phyloP scores from a whole-genome alignment of 2,113 vertebrate genomes.

The Centropristis striata region DNA sequence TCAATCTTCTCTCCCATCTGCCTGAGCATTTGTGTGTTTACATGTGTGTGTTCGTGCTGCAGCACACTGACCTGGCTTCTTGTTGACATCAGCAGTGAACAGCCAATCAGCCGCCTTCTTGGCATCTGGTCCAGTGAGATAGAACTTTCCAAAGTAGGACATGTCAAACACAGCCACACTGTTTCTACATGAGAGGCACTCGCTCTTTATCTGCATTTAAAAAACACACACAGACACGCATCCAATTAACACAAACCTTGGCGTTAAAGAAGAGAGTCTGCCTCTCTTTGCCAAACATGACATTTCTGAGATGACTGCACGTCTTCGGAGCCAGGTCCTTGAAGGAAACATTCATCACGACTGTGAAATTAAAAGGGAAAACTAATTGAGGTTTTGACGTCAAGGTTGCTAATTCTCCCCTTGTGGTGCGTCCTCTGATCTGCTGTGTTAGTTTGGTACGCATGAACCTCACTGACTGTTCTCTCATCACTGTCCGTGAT shows the following conservation, averaged over 20 bases:
- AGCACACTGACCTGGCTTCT: constrained; percentile 88
- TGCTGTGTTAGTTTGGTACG: not conserved
- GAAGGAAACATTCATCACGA: constrained; percentile 14
- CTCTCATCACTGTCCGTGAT: not conserved
- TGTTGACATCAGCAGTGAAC: constrained; percentile 93
- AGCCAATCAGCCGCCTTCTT: constrained; percentile 94
- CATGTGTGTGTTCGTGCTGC: constrained; percentile 6
- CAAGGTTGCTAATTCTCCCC: not conserved
- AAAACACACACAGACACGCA: constrained; percentile 13
- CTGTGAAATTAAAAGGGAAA: constrained; percentile 1
- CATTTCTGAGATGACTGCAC: constrained; percentile 12
- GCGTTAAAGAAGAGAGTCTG: not conserved
- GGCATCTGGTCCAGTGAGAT: constrained; percentile 93
- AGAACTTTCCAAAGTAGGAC: constrained; percentile 99
- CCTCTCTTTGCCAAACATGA: constrained; percentile 1
- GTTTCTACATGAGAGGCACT: constrained; percentile 92
- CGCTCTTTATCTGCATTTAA: constrained; percentile 88
- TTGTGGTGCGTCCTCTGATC: constrained; percentile 8
- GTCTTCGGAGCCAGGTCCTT: constrained; percentile 1
- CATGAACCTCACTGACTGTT: constrained; percentile 25
- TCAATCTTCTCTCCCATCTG: constrained; percentile 49
- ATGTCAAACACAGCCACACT: constrained; percentile 93
- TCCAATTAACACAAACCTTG: not conserved
- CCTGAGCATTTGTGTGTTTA: not conserved
- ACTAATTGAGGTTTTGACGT: constrained; percentile 18